Percentiles rank a stretch among this genome's conserved stretches.
Conservation (phyloP, 2,113 vertebrate genomes). For the Leptosomus discolor region DNA sequence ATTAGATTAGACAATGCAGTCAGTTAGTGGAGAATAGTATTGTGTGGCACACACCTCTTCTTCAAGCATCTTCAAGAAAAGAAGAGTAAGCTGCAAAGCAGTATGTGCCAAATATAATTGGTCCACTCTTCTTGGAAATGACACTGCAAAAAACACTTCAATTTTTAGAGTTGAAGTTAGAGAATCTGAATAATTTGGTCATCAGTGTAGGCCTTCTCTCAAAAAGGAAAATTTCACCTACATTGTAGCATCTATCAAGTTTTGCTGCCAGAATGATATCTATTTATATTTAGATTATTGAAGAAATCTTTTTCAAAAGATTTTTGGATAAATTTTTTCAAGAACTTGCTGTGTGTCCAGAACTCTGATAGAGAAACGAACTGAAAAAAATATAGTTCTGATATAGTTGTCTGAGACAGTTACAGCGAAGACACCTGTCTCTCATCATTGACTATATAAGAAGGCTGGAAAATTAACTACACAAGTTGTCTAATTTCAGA, state of each 20-base stretch:
- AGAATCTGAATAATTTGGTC: background rate
- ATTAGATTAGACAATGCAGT: background rate
- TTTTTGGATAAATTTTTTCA: background rate
- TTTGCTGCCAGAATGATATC: background rate
- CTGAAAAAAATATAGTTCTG: background rate
- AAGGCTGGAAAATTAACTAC: background rate
- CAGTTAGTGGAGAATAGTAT: background rate
- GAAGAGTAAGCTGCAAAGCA: background rate
- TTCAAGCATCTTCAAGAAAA: background rate
- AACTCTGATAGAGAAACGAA: background rate
- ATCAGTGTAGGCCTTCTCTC: background rate
- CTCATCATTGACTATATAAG: background rate
- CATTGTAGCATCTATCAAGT: background rate
- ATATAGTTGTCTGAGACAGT: background rate
- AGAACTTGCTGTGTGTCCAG: background rate
- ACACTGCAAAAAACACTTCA: background rate
- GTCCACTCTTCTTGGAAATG: conserved; percentile 13
- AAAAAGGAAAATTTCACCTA: conserved; percentile 2
- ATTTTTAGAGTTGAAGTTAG: background rate
- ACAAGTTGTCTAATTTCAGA: background rate
- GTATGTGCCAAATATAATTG: background rate
- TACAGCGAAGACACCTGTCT: background rate
- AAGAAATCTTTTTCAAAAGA: background rate
- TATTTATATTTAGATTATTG: background rate
- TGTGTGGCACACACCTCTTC: background rate